Evolutionary conservation across 2,888 invertebrate species (phyloP).

Genomic region (Argynnis bischoffii): DNA sequence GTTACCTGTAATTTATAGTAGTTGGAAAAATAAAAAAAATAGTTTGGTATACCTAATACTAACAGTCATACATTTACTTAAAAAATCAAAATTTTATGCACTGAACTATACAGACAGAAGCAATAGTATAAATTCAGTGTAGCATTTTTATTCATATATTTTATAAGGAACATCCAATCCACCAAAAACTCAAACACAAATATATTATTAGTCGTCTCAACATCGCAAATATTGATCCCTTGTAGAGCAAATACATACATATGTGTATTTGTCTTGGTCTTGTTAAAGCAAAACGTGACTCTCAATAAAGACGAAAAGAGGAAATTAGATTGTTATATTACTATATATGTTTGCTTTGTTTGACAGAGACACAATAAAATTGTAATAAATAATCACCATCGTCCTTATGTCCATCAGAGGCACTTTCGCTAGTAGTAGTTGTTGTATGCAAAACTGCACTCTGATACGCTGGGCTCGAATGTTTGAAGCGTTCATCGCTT

Average conservation of each 20-base stretch:
- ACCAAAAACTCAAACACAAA: too few relatives aligned
- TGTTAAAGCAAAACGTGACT: too few relatives aligned
- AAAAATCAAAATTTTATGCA: neutral
- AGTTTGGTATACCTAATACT: too few relatives aligned
- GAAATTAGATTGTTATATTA: neutral
- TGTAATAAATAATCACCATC: slow-evolving; percentile 57
- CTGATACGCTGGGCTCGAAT: slow-evolving; percentile 89
- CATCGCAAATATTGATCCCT: too few relatives aligned
- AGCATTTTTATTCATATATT: too few relatives aligned
- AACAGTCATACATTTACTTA: neutral
- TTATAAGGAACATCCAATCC: too few relatives aligned
- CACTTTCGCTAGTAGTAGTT: slow-evolving; percentile 70
- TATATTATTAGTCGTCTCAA: too few relatives aligned
- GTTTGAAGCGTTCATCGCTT: slow-evolving; percentile 83
- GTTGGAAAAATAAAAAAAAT: too few relatives aligned
- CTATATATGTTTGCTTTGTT: neutral
- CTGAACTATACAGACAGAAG: neutral
- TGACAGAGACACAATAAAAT: slow-evolving; percentile 3
- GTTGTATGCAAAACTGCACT: slow-evolving; percentile 85
- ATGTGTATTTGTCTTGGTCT: too few relatives aligned
- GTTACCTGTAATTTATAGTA: slow-evolving; percentile 59
- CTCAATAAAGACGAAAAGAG: too few relatives aligned
- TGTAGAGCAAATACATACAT: too few relatives aligned
- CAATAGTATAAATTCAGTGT: neutral
- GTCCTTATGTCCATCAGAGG: slow-evolving; percentile 68